These are phyloP conservation scores for Armadillidium nasatum DNA, from an alignment of 1,140 invertebrate genomes.

Conservation along the genomic window DNA sequence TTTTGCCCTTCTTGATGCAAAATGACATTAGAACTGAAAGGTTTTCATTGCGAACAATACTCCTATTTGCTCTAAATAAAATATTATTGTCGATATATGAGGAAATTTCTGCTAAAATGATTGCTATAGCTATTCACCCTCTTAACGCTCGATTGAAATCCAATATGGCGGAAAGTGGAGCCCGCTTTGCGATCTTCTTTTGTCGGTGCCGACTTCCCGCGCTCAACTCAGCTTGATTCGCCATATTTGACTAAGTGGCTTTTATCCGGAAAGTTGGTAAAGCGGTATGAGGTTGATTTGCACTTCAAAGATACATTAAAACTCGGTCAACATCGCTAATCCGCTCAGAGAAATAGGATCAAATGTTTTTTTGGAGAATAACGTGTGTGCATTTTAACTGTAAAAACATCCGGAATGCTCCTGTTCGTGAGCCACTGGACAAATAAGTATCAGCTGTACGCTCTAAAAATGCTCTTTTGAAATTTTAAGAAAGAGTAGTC, in stretches of 20 bases:
- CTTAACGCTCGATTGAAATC: constrained; percentile 7
- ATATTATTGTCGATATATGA: constrained; percentile 8
- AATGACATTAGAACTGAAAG: neutral
- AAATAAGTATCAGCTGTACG: neutral
- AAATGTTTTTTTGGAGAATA: neutral
- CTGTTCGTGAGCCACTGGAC: neutral
- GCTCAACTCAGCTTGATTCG: neutral
- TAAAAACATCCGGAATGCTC: neutral
- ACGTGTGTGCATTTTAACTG: neutral
- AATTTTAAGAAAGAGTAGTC: neutral
- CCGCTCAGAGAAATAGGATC: neutral
- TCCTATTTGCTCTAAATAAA: constrained; percentile 11
- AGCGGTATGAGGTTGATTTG: constrained; percentile 3
- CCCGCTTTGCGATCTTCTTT: constrained; percentile 5
- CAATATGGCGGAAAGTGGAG: constrained; percentile 2
- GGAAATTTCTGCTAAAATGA: constrained; percentile 13
- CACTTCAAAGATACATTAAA: constrained; percentile 13
- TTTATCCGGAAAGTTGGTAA: constrained; percentile 1
- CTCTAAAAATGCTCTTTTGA: neutral
- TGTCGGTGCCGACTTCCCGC: neutral
- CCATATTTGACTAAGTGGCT: constrained; percentile 12
- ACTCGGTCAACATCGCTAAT: constrained; percentile 6
- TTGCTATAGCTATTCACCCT: constrained; percentile 9
- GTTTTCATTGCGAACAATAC: neutral
- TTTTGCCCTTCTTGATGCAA: neutral